Conservation (phyloP, 1,140 invertebrate species). For the Anadara kagoshimensis region DNA sequence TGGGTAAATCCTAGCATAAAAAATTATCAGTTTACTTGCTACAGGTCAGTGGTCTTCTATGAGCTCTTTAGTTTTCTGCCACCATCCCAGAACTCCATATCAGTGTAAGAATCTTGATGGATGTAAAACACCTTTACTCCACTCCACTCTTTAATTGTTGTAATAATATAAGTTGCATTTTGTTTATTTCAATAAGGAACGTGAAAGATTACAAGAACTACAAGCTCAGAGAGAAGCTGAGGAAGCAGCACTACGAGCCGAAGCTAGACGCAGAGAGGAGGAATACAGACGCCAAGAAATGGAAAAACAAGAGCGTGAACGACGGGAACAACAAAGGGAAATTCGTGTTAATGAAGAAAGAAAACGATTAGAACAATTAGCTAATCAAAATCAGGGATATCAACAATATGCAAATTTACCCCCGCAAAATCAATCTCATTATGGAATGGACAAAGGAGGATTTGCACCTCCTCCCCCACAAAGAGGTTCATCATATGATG, state of each 20-base stretch:
- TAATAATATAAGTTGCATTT: not conserved
- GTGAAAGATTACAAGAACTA: constrained; percentile 61
- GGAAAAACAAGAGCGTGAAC: constrained; percentile 52
- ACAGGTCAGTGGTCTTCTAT: too few relatives aligned
- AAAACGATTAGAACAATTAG: constrained; percentile 52
- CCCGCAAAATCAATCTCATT: constrained; percentile 42
- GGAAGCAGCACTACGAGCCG: constrained; percentile 56
- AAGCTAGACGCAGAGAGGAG: constrained; percentile 61
- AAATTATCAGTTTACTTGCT: too few relatives aligned
- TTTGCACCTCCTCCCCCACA: constrained; percentile 60
- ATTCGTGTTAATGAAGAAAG: constrained; percentile 60
- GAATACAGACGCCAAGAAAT: constrained; percentile 56
- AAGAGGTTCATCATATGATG: constrained; percentile 60
- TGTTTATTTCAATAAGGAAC: constrained; percentile 54
- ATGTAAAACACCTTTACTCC: too few relatives aligned
- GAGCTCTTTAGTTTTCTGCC: too few relatives aligned
- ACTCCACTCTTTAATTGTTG: too few relatives aligned
- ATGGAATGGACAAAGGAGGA: constrained; percentile 25
- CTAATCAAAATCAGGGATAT: constrained; percentile 41
- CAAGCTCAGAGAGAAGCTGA: constrained; percentile 65
- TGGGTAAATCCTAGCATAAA: too few relatives aligned
- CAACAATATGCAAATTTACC: constrained; percentile 58
- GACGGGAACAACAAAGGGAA: constrained; percentile 58
- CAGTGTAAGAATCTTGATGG: too few relatives aligned
- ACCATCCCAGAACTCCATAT: too few relatives aligned